These are phyloP conservation scores for Abrostola triplasia DNA, from an alignment of 2,888 invertebrate species.

Conservation along the genomic window DNA sequence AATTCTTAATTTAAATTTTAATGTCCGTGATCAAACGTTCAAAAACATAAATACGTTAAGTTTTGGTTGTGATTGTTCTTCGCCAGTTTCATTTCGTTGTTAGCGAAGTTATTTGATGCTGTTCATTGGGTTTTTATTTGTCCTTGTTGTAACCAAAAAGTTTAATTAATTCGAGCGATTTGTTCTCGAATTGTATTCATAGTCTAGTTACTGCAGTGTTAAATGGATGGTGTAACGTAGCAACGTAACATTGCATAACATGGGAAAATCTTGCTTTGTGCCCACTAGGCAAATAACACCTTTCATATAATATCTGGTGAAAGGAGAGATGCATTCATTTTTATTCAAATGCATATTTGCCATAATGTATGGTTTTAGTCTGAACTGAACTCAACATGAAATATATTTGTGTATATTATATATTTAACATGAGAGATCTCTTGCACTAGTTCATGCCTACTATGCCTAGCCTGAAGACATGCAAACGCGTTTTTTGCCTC, in stretches of 20 bases:
- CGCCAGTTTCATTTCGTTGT: not conserved
- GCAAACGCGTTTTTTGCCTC: too few species aligned
- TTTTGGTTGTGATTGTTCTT: not conserved
- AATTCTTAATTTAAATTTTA: not conserved
- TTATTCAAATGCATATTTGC: too few species aligned
- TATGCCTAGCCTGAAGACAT: too few species aligned
- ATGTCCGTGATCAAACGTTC: not conserved
- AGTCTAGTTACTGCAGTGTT: slow-evolving; percentile 21
- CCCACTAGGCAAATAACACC: not conserved
- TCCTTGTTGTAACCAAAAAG: not conserved
- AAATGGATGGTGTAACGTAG: slow-evolving; percentile 24
- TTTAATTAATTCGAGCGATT: slow-evolving; percentile 15
- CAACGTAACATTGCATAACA: slow-evolving; percentile 36
- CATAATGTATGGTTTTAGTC: too few species aligned
- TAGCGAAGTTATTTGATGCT: not conserved
- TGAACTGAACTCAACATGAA: too few species aligned
- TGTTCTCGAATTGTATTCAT: slow-evolving; percentile 20
- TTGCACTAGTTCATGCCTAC: too few species aligned
- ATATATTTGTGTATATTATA: too few species aligned
- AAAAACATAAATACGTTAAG: not conserved
- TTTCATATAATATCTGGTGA: too few species aligned
- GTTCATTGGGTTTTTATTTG: not conserved
- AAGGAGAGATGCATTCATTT: too few species aligned
- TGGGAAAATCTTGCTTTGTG: slow-evolving; percentile 17
- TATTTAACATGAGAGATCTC: too few species aligned